Base-by-base conservation (phyloP, 2,113 vertebrate genomes). In the Cyrtonyx montezumae region DNA sequence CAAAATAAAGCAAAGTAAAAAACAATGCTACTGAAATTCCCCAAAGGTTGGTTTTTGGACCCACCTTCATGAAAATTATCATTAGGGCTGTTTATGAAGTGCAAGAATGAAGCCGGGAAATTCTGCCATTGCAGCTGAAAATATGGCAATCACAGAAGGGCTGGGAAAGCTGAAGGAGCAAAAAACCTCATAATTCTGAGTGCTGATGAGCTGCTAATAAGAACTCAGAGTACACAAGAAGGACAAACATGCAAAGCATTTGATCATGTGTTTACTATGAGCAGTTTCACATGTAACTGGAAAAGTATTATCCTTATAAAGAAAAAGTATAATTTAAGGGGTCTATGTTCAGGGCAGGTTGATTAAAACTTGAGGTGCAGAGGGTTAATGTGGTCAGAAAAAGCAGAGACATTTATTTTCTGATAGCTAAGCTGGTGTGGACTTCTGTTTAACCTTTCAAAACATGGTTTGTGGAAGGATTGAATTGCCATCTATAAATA, bases 401-500 rank as follows among this genome's bases (percentile, higher is more conserved):
- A 28, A 71, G 69, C 89, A 79, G 30, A 9, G 13, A 3, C 34
- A 46, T 58, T 77, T 66, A 32, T 46, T 49, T 80, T 53, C 36
- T 79, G 49, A 53, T 12, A 77, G 40, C 48, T 69, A 61, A 79
- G 67, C n/a, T 82, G 10, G 66, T 79, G 49, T 1, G 5, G 32
- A 79, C 49, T 79, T 91, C 13, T 1, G 12, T 62, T 71, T 95
- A 67, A 94, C 91, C 30, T 90, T 92, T 94, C 63, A 74, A 89
- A 91, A 73, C n/a, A 36, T 4, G 7, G 30, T 74, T 79, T 62
- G 42, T 73, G 79, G 73, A 66, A 18, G 81, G 81, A 79, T 93
- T 79, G 82, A 46, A 34, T 83, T 95, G 55, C 71, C 83, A 46
- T 22, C 59, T 95, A 80, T 85, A 91, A 94, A 95, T 88, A 85